Evolutionary conservation across 2,113 vertebrate genomes (phyloP).

Genomic region (Motacilla tschutschensis): DNA sequence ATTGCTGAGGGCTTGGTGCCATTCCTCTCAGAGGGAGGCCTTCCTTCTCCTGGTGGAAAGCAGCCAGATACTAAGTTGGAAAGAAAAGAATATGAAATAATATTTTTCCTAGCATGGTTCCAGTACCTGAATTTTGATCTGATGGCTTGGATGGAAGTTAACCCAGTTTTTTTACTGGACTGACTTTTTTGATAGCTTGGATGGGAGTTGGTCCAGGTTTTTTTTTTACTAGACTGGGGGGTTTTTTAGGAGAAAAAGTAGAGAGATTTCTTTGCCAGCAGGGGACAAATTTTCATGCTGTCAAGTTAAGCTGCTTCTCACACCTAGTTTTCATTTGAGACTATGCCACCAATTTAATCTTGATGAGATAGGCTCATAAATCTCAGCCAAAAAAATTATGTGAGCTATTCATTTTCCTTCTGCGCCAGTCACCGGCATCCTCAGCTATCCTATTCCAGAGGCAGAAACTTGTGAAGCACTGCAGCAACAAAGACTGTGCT

Average conservation of each 20-base stretch:
- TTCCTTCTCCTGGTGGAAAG: slow-evolving; percentile 43
- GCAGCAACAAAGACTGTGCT: fast-evolving
- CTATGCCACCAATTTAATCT: neutral
- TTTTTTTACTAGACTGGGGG: neutral
- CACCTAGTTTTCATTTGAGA: slow-evolving; percentile 28
- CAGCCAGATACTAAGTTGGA: slow-evolving; percentile 27
- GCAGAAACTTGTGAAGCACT: neutral
- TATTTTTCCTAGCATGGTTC: slow-evolving; percentile 63
- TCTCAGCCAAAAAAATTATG: slow-evolving; percentile 22
- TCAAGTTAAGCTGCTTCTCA: slow-evolving; percentile 32
- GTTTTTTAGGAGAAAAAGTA: neutral
- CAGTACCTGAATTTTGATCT: slow-evolving; percentile 53
- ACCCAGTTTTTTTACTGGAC: slow-evolving; percentile 10
- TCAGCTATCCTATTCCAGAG: fast-evolving
- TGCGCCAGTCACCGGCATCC: fast-evolving
- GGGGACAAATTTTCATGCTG: slow-evolving; percentile 28
- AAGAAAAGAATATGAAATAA: slow-evolving; percentile 61
- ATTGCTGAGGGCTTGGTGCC: neutral
- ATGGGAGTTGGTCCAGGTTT: slow-evolving; percentile 1
- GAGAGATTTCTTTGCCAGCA: slow-evolving; percentile 18
- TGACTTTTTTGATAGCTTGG: slow-evolving; percentile 7
- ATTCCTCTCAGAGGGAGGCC: slow-evolving; percentile 45
- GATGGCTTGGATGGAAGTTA: slow-evolving; percentile 30
- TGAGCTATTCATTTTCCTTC: neutral
- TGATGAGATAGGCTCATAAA: slow-evolving; percentile 11